Evolutionary conservation across 2,113 vertebrate species (phyloP).

Genomic region (Laterallus jamaicensis): DNA sequence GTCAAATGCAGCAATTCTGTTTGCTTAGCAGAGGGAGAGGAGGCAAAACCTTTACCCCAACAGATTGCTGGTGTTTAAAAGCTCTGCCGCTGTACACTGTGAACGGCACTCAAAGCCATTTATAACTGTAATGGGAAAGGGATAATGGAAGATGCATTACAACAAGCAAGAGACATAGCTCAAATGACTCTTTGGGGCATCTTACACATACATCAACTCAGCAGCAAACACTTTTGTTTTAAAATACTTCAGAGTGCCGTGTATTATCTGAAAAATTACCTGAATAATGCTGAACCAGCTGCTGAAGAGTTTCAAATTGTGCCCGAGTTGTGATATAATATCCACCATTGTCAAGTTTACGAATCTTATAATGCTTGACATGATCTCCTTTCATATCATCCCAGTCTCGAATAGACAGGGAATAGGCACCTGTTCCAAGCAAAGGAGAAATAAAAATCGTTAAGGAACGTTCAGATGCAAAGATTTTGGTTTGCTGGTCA

Average conservation of each 20-base stretch:
- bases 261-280: conserved; percentile 78
- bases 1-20: conserved; percentile 4
- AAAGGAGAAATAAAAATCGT: background rate
- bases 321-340: conserved; percentile 98
- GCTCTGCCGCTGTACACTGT: background rate
- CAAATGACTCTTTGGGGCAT: background rate
- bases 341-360: conserved; percentile 96
- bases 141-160: conserved; percentile 1
- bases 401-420: conserved; percentile 97
- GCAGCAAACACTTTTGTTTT: conserved; percentile 41
- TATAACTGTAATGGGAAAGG: conserved; percentile 37
- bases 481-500: background rate
- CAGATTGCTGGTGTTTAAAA: background rate
- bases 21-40: conserved; percentile 32
- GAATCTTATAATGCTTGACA: conserved; percentile 99
- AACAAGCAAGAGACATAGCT: background rate
- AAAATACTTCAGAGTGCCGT: background rate
- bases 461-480: background rate
- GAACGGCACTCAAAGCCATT: background rate
- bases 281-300: conserved; percentile 96
- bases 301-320: conserved; percentile 95
- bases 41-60: conserved; percentile 12
- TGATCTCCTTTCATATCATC: conserved; percentile 96
- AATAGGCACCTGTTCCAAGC: conserved; percentile 89
- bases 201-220: background rate